Evolutionary conservation across 2,113 vertebrate genomes (phyloP).

Genomic region (Peromyscus leucopus): DNA sequence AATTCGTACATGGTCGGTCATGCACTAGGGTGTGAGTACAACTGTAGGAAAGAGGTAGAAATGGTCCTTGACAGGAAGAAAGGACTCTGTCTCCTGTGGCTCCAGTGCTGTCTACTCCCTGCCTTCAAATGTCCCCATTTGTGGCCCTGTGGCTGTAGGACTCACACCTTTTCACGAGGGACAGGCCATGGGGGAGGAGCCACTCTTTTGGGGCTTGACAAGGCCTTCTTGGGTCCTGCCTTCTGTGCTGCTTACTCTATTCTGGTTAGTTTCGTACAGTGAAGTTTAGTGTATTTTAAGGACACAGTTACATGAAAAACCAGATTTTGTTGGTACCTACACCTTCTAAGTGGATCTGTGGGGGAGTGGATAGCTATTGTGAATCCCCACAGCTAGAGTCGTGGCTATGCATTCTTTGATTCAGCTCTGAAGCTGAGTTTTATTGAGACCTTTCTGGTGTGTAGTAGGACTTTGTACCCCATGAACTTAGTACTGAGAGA

Average conservation of each 20-base stretch:
- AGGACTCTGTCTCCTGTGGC: background rate
- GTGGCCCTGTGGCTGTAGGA: background rate
- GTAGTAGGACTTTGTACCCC: background rate
- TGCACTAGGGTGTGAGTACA: background rate
- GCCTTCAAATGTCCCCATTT: background rate
- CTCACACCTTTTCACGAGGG: background rate
- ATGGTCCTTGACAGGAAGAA: background rate
- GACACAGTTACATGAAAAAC: background rate
- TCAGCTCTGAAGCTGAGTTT: background rate
- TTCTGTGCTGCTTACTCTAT: background rate
- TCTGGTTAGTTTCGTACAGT: background rate
- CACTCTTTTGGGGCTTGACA: background rate
- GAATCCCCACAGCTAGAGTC: background rate
- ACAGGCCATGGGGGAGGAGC: background rate
- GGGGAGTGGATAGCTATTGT: background rate
- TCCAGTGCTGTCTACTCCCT: background rate
- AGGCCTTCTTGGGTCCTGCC: background rate
- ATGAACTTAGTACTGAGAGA: background rate
- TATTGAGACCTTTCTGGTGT: background rate
- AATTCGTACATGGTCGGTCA: background rate
- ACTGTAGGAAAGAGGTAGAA: background rate
- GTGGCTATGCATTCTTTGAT: too few species aligned
- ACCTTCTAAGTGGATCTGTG: background rate
- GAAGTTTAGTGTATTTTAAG: background rate
- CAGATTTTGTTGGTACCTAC: background rate